Conservation (phyloP, 1,140 invertebrate genomes). For the Apis cerana region DNA sequence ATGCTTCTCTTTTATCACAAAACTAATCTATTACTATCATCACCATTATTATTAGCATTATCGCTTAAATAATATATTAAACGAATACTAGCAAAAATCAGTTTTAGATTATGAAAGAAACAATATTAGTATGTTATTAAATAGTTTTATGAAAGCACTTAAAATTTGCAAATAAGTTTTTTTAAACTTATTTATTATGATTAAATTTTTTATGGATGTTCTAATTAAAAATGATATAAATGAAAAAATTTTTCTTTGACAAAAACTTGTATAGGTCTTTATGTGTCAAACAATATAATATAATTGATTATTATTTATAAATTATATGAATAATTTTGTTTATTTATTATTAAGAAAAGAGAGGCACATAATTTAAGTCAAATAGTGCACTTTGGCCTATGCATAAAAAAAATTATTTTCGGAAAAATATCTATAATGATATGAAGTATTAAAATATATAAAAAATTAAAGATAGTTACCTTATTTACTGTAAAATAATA, state of each 20-base stretch:
- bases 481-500: slow-evolving; percentile 2
- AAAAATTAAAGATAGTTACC: slow-evolving; percentile 9
- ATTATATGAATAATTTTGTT: slow-evolving; percentile 20
- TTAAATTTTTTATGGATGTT: slow-evolving; percentile 26
- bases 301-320: slow-evolving; percentile 19
- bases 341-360: slow-evolving; percentile 10
- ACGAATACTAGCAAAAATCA: slow-evolving; percentile 23
- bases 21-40: slow-evolving; percentile 28
- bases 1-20: slow-evolving; percentile 35
- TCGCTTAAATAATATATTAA: background rate
- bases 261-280: slow-evolving; percentile 15
- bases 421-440: slow-evolving; percentile 31
- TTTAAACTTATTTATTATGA: slow-evolving; percentile 14
- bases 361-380: slow-evolving; percentile 8
- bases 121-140: slow-evolving; percentile 9
- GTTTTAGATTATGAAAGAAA: slow-evolving; percentile 5
- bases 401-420: slow-evolving; percentile 34
- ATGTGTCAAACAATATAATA: slow-evolving; percentile 31
- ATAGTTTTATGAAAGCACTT: slow-evolving; percentile 11
- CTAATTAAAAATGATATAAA: background rate
- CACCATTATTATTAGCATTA: slow-evolving; percentile 15
- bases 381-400: slow-evolving; percentile 37
- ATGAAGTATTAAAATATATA: background rate
- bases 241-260: background rate
- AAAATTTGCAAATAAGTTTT: slow-evolving; percentile 31